Base-by-base conservation (phyloP, 2,797 vertebrate species). In the Salmo trutta region DNA sequence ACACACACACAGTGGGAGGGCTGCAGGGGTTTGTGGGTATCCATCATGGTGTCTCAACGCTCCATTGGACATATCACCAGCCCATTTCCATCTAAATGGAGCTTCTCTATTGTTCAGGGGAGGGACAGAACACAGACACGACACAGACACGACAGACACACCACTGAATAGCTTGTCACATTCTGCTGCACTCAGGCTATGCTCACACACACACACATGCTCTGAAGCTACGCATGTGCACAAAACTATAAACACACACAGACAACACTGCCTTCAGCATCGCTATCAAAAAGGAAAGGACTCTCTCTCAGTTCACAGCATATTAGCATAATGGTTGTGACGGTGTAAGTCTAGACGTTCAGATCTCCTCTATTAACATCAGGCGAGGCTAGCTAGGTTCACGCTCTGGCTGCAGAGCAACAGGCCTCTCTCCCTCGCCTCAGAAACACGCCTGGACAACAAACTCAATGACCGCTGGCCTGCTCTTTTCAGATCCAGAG, bases 31-130 rank as follows among this genome's bases (percentile, higher is more conserved):
- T 21, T 10, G 8, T 19, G 19, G 19, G 62, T 24, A 10, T 14
- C 21, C 21, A 24, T 64, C 21, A 64, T 64, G 62, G 0, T 24
- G 62, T 64, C 10, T 56, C 16, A n/a, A 56, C 5, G 6, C 54
- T 56, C 54, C 54, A 6, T 56, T 56, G 54, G 16, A 31, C 69
- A 65, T 17, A 68, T 29, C 72, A 62, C 3, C n/a, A 47, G 10
- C 2, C 72, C 21, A 75, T 83, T 82, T 81, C 76, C 64, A 82
- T 82, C 64, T 75, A 80, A 78, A 82, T 78, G 76, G 78, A 80
- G 77, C 29, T 0, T 62, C 71, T 67, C 84, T 69, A 79, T 73
- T 77, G 80, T 84, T 75, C n/a, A 24, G 52, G 15, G 47, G 21
- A 51, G 75, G 62, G 67, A n/a, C 19, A 24, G 14, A 19, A 29